Conservation (phyloP, 2,888 invertebrate genomes). For the Pristionchus arcanus region DNA sequence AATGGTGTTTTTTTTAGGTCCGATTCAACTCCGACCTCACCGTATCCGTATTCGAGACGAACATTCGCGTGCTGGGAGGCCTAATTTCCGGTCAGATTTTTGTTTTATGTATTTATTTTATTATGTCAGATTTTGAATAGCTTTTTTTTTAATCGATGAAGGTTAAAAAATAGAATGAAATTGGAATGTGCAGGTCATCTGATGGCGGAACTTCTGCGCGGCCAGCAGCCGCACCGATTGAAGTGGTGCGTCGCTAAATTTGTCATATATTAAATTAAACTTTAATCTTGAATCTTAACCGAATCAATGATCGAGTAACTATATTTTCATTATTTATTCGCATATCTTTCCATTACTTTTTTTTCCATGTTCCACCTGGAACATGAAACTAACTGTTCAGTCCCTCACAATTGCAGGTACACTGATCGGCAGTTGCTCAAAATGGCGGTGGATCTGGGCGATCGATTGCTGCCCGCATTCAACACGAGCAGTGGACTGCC, state of each 20-base stretch:
- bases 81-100: slow-evolving; percentile 81
- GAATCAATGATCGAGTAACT: too few relatives aligned
- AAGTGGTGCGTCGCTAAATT: slow-evolving; percentile 81
- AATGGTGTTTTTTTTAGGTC: slow-evolving; percentile 49
- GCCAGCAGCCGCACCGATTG: slow-evolving; percentile 83
- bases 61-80: slow-evolving; percentile 94
- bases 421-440: slow-evolving; percentile 85
- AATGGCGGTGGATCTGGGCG: slow-evolving; percentile 94
- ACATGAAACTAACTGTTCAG: too few relatives aligned
- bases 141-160: too few relatives aligned
- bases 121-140: background rate
- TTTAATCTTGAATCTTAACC: too few relatives aligned
- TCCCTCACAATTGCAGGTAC: too few relatives aligned
- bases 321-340: too few relatives aligned
- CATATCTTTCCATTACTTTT: background rate
- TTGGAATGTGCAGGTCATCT: slow-evolving; percentile 86
- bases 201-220: slow-evolving; percentile 89
- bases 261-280: too few relatives aligned
- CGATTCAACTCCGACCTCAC: slow-evolving; percentile 94
- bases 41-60: slow-evolving; percentile 98
- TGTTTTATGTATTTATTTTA: background rate
- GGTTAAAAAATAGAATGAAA: background rate
- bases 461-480: slow-evolving; percentile 94
- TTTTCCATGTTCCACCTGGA: background rate
- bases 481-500: slow-evolving; percentile 98